Evolutionary conservation across 2,888 invertebrate species (phyloP).

Genomic region (Anthophora plumipes): DNA sequence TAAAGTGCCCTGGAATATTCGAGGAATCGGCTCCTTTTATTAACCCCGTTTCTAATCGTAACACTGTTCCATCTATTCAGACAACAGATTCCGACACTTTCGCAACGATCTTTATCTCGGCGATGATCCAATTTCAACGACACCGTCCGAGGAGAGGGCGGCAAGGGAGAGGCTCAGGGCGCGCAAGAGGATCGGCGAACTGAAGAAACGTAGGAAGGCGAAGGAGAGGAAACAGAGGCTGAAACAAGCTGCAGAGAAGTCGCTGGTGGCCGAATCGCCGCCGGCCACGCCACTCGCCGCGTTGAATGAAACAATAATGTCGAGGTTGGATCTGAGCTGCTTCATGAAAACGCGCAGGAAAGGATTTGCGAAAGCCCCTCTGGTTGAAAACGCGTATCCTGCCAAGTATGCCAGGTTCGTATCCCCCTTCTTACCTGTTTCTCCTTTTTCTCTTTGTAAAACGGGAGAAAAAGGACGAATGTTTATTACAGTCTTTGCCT

Average conservation of each 20-base stretch:
- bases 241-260: slow-evolving; percentile 67
- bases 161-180: slow-evolving; percentile 55
- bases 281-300: slow-evolving; percentile 54
- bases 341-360: slow-evolving; percentile 72
- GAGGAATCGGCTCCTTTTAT: neutral
- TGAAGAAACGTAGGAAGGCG: slow-evolving; percentile 71
- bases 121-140: slow-evolving; percentile 69
- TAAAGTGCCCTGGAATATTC: neutral
- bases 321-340: slow-evolving; percentile 78
- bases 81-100: slow-evolving; percentile 56
- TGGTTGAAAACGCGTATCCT: slow-evolving; percentile 74
- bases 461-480: neutral
- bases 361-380: slow-evolving; percentile 77
- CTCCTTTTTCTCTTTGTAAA: neutral
- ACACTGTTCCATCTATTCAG: slow-evolving; percentile 38
- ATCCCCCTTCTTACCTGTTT: neutral
- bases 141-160: slow-evolving; percentile 22
- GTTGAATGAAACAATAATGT: slow-evolving; percentile 78
- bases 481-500: neutral
- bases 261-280: slow-evolving; percentile 63
- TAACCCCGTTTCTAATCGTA: neutral
- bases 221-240: slow-evolving; percentile 70
- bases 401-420: slow-evolving; percentile 77
- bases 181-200: slow-evolving; percentile 66
- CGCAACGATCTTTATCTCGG: slow-evolving; percentile 71